Evolutionary conservation across 1,140 invertebrate genomes (phyloP).

Genomic region (Hyposmocoma kahamanoa): DNA sequence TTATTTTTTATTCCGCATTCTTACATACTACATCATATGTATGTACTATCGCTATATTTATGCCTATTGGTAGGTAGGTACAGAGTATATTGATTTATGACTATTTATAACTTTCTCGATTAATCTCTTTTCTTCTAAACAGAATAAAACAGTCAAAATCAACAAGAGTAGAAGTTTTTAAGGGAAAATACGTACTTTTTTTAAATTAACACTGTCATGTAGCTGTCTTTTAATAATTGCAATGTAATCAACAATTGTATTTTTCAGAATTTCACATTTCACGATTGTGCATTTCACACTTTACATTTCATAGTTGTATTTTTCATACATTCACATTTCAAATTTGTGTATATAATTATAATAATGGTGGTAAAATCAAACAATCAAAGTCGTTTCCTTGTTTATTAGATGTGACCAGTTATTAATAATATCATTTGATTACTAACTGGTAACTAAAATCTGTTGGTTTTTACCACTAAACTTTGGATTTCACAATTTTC

Average conservation of each 20-base stretch:
- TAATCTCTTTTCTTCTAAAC: constrained; percentile 24
- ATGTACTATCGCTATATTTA: constrained; percentile 38
- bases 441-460: too few species aligned
- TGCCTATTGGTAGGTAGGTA: constrained; percentile 55
- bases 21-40: constrained; percentile 43
- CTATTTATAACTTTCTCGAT: constrained; percentile 30
- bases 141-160: constrained; percentile 9
- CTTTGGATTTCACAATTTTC: too few species aligned
- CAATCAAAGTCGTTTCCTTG: too few species aligned
- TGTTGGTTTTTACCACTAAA: too few species aligned
- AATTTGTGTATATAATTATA: too few species aligned
- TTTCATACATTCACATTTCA: too few species aligned
- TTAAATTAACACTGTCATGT: constrained; percentile 8
- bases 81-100: constrained; percentile 46
- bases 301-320: too few species aligned
- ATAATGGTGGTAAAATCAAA: too few species aligned
- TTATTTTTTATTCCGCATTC: constrained; percentile 48
- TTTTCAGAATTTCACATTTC: neutral
- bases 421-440: too few species aligned
- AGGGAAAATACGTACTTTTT: constrained; percentile 8
- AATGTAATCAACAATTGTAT: neutral
- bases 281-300: too few species aligned
- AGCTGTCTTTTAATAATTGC: neutral
- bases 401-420: too few species aligned
- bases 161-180: constrained; percentile 11